Conservation (phyloP, 2,888 invertebrate species). For the Orthosia gothica region DNA sequence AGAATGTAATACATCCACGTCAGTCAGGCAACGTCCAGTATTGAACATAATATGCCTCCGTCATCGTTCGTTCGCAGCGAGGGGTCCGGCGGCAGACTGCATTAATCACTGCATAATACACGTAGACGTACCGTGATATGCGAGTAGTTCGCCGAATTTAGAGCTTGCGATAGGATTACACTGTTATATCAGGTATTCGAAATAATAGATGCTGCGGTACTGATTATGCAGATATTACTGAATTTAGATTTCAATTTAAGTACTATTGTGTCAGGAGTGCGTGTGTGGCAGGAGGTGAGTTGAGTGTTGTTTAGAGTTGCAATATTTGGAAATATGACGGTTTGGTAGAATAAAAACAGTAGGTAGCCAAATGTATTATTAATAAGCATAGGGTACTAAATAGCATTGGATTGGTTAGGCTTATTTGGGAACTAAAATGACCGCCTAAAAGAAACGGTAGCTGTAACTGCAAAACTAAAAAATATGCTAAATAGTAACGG, state of each 20-base stretch:
- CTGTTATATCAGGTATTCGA: constrained; percentile 8
- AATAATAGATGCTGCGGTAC: constrained; percentile 3
- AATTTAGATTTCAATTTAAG: neutral
- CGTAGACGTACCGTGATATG: constrained; percentile 27
- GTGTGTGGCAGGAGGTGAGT: too few relatives aligned
- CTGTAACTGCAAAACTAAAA: neutral
- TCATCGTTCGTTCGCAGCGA: constrained; percentile 28
- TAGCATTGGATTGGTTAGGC: neutral
- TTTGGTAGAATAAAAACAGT: too few relatives aligned
- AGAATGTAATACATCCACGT: constrained; percentile 55
- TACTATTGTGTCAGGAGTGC: too few relatives aligned
- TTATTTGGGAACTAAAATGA: neutral
- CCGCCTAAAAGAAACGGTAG: neutral
- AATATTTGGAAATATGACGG: too few relatives aligned
- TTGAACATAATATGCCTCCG: constrained; percentile 51
- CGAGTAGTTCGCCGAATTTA: constrained; percentile 22
- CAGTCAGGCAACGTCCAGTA: constrained; percentile 50
- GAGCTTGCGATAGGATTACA: constrained; percentile 9
- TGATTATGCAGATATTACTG: neutral
- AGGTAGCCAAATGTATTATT: too few relatives aligned
- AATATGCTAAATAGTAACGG: neutral
- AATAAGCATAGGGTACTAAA: neutral
- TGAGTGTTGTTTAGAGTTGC: too few relatives aligned
- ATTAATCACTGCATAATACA: constrained; percentile 53
- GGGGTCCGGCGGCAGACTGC: constrained; percentile 49